Evolutionary conservation across 2,113 vertebrate species (phyloP).

Genomic region (Candoia aspera): DNA sequence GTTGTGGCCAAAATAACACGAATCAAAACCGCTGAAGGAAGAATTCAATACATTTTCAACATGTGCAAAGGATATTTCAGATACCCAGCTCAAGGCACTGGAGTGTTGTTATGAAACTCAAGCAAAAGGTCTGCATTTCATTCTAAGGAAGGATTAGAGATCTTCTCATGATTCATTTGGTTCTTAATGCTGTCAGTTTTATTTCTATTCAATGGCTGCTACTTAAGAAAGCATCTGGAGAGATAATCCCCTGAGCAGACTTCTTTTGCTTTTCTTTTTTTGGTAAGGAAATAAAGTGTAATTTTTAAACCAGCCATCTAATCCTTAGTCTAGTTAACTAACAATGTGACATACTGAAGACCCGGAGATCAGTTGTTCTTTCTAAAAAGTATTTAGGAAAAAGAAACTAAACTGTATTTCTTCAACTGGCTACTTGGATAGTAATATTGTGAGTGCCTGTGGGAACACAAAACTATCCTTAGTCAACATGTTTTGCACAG

Average conservation of each 20-base stretch:
- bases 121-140: background rate
- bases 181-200: slow-evolving; percentile 27
- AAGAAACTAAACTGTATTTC: background rate
- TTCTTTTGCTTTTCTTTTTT: slow-evolving; percentile 11
- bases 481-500: background rate
- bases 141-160: background rate
- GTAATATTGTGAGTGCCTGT: slow-evolving; percentile 12
- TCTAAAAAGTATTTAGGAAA: slow-evolving; percentile 5
- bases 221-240: slow-evolving; percentile 53
- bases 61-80: background rate
- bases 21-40: background rate
- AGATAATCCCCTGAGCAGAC: slow-evolving; percentile 42
- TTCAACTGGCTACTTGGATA: background rate
- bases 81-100: background rate
- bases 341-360: slow-evolving; percentile 14
- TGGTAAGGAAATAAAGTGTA: slow-evolving; percentile 21
- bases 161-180: background rate
- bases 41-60: background rate
- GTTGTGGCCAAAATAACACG: background rate
- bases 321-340: slow-evolving; percentile 39
- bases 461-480: background rate
- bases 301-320: slow-evolving; percentile 44
- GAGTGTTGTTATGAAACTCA: background rate
- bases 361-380: background rate
- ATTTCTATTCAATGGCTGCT: slow-evolving; percentile 40